Evolutionary conservation across 2,888 invertebrate genomes (phyloP).

Genomic region (Pyrochroa serraticornis): DNA sequence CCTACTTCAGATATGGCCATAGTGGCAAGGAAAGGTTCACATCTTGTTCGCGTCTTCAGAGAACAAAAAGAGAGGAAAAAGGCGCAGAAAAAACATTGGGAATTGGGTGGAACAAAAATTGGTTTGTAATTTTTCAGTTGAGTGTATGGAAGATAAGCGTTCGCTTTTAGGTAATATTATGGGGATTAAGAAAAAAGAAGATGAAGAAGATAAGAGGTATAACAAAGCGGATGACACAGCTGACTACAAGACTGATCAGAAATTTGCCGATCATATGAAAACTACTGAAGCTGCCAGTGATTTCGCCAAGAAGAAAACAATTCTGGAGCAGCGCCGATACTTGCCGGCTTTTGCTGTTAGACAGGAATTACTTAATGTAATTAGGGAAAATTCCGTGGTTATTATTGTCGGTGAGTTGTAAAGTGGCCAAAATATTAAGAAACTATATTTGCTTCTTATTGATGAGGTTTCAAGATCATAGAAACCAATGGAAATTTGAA

Average conservation of each 20-base stretch:
- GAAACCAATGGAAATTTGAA: too few species aligned
- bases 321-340: conserved; percentile 86
- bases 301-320: conserved; percentile 85
- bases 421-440: too few species aligned
- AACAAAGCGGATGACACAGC: conserved; percentile 73
- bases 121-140: conserved; percentile 57
- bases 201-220: conserved; percentile 72
- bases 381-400: conserved; percentile 91
- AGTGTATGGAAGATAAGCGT: conserved; percentile 22
- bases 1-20: conserved; percentile 98
- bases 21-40: conserved; percentile 92
- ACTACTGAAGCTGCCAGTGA: conserved; percentile 76
- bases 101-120: conserved; percentile 92
- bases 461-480: too few species aligned
- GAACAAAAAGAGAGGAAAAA: conserved; percentile 97
- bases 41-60: conserved; percentile 85
- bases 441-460: too few species aligned
- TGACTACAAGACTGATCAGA: conserved; percentile 92
- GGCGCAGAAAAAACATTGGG: conserved; percentile 99
- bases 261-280: conserved; percentile 94
- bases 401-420: conserved; percentile 80
- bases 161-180: conserved; percentile 78
- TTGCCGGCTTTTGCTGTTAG: conserved; percentile 95
- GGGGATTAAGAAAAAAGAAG: conserved; percentile 86
- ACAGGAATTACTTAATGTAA: conserved; percentile 89